Evolutionary conservation across 2,113 vertebrate genomes (phyloP).

Genomic region (Caretta caretta): DNA sequence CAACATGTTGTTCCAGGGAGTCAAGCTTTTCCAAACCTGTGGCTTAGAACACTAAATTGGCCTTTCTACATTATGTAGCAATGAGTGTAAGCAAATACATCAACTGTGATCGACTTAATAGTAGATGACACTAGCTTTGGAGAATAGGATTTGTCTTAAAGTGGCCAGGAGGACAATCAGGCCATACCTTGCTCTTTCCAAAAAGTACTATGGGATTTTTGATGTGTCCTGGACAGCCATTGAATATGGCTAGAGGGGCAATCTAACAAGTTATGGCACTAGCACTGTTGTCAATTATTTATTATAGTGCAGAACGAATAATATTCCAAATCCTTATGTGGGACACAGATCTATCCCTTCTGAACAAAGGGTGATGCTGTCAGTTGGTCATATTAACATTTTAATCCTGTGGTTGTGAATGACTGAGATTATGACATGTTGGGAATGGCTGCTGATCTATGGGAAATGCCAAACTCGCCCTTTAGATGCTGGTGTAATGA

Average conservation of each 20-base stretch:
- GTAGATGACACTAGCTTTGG: neutral
- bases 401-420: neutral
- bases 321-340: neutral
- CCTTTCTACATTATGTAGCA: neutral
- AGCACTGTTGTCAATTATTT: neutral
- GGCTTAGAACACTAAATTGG: neutral
- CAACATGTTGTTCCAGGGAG: neutral
- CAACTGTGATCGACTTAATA: fast-evolving
- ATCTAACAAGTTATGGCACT: neutral
- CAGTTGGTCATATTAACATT: neutral
- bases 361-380: neutral
- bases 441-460: neutral
- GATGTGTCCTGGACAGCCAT: neutral
- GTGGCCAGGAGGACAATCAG: fast-evolving
- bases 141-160: neutral
- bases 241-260: neutral
- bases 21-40: neutral
- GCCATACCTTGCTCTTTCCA: neutral
- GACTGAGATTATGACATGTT: neutral
- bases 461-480: neutral
- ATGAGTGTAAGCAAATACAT: neutral
- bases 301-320: neutral
- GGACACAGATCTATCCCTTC: neutral
- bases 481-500: neutral
- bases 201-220: neutral